Percentiles rank a stretch among this genome's conserved stretches.
Evolutionary conservation across 2,888 invertebrate species (phyloP).

Genomic region (Hydropsyche betteni): DNA sequence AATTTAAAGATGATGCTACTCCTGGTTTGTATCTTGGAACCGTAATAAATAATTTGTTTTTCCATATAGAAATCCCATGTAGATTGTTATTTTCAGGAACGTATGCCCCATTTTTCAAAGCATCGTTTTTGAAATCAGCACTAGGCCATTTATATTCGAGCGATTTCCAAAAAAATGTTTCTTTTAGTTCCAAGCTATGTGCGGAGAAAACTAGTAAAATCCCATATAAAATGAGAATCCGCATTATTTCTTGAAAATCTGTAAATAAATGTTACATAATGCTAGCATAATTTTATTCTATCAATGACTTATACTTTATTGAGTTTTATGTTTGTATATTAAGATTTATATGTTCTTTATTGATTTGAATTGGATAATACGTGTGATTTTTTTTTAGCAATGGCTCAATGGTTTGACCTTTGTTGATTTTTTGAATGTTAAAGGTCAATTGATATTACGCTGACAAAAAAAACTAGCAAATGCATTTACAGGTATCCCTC

Average conservation of each 20-base stretch:
- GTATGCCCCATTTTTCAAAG: slow-evolving; percentile 69
- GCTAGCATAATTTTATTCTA: background rate
- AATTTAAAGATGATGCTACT: slow-evolving; percentile 75
- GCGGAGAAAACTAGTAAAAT: background rate
- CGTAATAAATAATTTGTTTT: slow-evolving; percentile 74
- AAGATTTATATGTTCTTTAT: background rate
- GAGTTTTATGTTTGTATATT: background rate
- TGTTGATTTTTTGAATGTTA: too few relatives aligned
- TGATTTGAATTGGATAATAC: too few relatives aligned
- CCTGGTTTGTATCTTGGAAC: slow-evolving; percentile 77
- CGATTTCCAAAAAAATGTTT: slow-evolving; percentile 76
- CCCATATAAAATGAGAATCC: background rate
- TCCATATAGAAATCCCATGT: slow-evolving; percentile 75
- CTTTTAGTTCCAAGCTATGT: slow-evolving; percentile 61
- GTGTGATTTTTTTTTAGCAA: too few relatives aligned
- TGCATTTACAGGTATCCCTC: too few relatives aligned
- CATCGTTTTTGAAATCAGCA: slow-evolving; percentile 66
- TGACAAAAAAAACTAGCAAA: too few relatives aligned
- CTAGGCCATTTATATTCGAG: slow-evolving; percentile 74
- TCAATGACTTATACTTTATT: background rate
- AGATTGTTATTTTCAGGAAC: slow-evolving; percentile 74
- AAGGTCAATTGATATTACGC: too few relatives aligned
- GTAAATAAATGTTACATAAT: background rate
- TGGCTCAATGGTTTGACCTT: too few relatives aligned
- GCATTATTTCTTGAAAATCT: background rate